Base-by-base conservation (phyloP, 1,140 invertebrate species). In the Drosophila pallidifrons region DNA sequence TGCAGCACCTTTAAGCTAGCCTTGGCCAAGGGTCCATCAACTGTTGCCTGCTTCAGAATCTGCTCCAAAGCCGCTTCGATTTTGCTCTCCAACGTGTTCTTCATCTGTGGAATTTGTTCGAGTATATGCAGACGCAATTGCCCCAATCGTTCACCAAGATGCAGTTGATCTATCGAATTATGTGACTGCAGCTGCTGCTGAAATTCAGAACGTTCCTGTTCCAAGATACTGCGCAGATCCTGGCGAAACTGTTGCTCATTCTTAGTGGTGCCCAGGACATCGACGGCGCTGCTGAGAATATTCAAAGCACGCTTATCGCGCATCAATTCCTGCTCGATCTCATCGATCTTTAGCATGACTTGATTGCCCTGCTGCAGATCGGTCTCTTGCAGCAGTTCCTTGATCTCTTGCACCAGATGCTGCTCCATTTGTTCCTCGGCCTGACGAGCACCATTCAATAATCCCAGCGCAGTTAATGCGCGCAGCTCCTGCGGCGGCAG, bases 351-450 rank as follows among this genome's bases (percentile, higher is more conserved):
- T 5, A 69, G 58, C 20, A 81, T 20, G 5, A 90, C 58, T 2
- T 54, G 35, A 0, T 30, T 38, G 5, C 58, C 47, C 16, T 91
- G 72, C 15, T 76, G 63, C 1, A 64, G n/a, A 2, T 61, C 59
- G 1, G 75, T 72, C 25, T 82, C 67, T n/a, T 57, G 25, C 0
- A 92, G 47, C 1, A 92, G 43, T 35, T 91, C 88, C 28, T 65
- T 67, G 5, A 92, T 57, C 5, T 64, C 64, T 1, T 43, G 60
- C 46, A 86, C 81, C 51, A 92, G 47, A 25, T 92, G 59, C 58
- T 91, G 59, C 15, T 91, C 83, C 87, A 92, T 91, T 7, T 75
- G 69, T 45, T 87, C 51, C 65, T 92, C 87, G 0, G 85, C 82
- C 45, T 87, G 65, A 0, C 75, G 73, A 0, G 87, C 90, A 0